A percentile compares a stretch with the other conserved stretches of the same genome.
Conservation (phyloP, 2,113 vertebrate species). For the Synodontis membranacea region DNA sequence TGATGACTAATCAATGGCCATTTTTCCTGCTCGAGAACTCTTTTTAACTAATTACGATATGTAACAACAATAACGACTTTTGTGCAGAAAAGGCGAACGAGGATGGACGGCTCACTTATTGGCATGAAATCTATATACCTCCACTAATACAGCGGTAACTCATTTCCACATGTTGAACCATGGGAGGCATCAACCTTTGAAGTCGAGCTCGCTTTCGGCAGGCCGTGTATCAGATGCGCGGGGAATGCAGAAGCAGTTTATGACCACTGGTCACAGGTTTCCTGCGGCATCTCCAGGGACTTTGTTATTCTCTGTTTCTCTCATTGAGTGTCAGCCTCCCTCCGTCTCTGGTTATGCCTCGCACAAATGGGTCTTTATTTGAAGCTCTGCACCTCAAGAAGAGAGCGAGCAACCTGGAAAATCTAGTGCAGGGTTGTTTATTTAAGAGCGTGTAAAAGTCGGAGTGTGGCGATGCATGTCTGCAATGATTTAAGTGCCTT, state of each 20-base stretch:
- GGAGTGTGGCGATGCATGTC: slow-evolving; percentile 3
- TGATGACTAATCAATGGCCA: background rate
- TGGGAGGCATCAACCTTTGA: slow-evolving; percentile 23
- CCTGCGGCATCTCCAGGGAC: slow-evolving; percentile 10
- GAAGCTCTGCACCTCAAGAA: background rate
- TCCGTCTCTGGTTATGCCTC: slow-evolving; percentile 17
- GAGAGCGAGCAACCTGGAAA: slow-evolving; percentile 14
- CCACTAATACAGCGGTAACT: background rate
- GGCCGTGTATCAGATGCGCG: slow-evolving; percentile 26
- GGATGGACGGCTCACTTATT: background rate
- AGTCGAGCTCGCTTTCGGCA: background rate
- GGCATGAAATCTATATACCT: background rate
- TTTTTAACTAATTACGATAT: background rate
- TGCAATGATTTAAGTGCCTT: background rate
- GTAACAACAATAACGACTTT: background rate
- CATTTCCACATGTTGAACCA: slow-evolving; percentile 3
- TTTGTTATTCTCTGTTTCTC: slow-evolving; percentile 41
- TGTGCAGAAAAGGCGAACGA: background rate
- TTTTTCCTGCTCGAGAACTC: background rate
- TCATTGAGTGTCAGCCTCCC: slow-evolving; percentile 6
- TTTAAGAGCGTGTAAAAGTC: slow-evolving; percentile 13
- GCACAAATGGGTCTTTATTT: slow-evolving; percentile 47
- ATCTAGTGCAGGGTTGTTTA: slow-evolving; percentile 10
- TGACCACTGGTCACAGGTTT: slow-evolving; percentile 19
- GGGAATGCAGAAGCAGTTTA: slow-evolving; percentile 22